A percentile compares a stretch with the other conserved stretches of the same genome.
Evolutionary conservation across 2,113 vertebrate genomes (phyloP).

Genomic region (Lanius collurio): DNA sequence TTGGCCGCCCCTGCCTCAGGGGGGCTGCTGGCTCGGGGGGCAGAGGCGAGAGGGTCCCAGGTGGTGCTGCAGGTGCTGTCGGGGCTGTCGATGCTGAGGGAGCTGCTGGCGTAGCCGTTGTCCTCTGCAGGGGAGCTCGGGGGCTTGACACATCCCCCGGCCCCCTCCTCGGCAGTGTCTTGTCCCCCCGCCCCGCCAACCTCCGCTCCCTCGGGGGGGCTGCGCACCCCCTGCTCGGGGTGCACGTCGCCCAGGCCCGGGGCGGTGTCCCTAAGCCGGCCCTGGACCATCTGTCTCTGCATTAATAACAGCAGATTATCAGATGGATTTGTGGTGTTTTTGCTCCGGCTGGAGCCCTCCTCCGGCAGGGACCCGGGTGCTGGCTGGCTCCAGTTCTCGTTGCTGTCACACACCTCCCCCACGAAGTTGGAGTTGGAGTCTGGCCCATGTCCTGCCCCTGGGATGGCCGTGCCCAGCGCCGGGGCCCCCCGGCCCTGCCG

Average conservation of each 20-base stretch:
- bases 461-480: neutral
- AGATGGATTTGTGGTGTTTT: neutral
- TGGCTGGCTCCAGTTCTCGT: constrained; percentile 86
- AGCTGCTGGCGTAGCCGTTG: constrained; percentile 84
- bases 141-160: neutral
- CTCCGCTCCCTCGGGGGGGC: constrained; percentile 90
- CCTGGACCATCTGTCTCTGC: constrained; percentile 69
- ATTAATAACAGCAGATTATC: constrained; percentile 60
- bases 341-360: constrained; percentile 35
- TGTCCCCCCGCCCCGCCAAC: constrained; percentile 43
- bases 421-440: constrained; percentile 94
- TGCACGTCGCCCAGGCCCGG: neutral
- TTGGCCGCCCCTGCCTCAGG: neutral
- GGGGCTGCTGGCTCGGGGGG: neutral
- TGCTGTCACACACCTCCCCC: constrained; percentile 74
- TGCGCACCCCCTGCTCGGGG: constrained; percentile 65
- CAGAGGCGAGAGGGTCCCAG: constrained; percentile 30
- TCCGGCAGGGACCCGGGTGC: constrained; percentile 18
- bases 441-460: constrained; percentile 54
- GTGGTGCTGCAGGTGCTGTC: constrained; percentile 54
- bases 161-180: neutral
- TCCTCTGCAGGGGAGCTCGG: constrained; percentile 83
- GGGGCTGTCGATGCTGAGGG: constrained; percentile 80
- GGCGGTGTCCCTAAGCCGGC: neutral
- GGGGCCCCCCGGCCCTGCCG: neutral